Conservation (phyloP, 2,888 invertebrate genomes). For the Agonopterix subpropinquella region DNA sequence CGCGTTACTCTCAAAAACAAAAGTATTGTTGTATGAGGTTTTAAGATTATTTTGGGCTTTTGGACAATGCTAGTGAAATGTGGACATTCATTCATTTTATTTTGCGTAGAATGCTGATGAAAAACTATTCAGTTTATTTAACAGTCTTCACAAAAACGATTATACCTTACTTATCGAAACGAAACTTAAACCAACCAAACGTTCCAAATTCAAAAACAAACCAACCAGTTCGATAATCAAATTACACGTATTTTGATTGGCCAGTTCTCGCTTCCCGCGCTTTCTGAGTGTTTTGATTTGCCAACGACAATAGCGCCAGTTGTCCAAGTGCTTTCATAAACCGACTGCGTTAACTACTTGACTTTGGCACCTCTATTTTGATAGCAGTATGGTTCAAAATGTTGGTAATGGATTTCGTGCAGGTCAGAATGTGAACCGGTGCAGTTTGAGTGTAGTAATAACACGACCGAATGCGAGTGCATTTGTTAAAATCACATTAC, state of each 20-base stretch:
- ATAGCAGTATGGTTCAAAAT: constrained; percentile 16
- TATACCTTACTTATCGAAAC: no score
- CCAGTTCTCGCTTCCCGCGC: constrained; percentile 43
- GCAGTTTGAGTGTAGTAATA: constrained; percentile 60
- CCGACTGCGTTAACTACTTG: constrained; percentile 20
- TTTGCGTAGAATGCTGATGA: no score
- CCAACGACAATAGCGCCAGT: constrained; percentile 52
- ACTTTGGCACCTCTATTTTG: constrained; percentile 4
- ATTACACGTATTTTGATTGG: constrained; percentile 68
- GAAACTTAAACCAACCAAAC: no score
- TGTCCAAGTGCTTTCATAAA: constrained; percentile 64
- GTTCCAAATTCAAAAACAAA: constrained; percentile 22
- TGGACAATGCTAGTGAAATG: no score
- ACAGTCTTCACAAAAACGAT: no score
- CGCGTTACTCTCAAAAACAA: no score
- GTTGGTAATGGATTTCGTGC: constrained; percentile 9
- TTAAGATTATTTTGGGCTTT: no score
- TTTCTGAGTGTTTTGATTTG: constrained; percentile 63
- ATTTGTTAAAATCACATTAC: constrained; percentile 53
- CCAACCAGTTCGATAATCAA: constrained; percentile 47
- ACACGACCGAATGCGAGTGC: constrained; percentile 54
- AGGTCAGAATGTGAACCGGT: constrained; percentile 41
- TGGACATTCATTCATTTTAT: no score
- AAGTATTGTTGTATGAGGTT: no score
- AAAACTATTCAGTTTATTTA: no score